Conservation (phyloP, 2,113 vertebrate genomes). For the Gracilinanus agilis region DNA sequence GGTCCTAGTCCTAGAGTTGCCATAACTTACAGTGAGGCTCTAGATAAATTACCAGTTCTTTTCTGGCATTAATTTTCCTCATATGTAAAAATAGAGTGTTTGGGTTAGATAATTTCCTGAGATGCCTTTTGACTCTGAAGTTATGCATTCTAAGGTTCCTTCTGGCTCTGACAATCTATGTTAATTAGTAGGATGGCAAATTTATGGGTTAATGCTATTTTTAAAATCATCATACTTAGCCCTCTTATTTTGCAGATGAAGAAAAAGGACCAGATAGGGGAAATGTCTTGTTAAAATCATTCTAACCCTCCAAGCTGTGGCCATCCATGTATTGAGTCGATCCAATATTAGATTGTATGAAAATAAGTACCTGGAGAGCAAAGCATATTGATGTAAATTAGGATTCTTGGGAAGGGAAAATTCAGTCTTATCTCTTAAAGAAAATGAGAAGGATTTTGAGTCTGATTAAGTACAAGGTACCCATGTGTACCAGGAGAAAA, state of each 20-base stretch:
- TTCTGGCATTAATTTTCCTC: neutral
- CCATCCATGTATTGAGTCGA: neutral
- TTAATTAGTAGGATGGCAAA: neutral
- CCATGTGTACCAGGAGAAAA: slow-evolving; percentile 19
- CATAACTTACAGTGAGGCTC: neutral
- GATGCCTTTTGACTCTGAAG: neutral
- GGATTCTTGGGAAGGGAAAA: neutral
- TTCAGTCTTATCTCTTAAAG: neutral
- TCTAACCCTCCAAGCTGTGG: neutral
- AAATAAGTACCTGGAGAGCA: neutral
- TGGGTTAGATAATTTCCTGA: neutral
- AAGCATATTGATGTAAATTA: neutral
- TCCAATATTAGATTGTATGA: neutral
- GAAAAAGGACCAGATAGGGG: neutral
- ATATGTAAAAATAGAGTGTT: neutral
- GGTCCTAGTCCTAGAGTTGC: neutral
- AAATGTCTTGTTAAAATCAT: too few species aligned
- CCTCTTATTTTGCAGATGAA: neutral
- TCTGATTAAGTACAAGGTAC: slow-evolving; percentile 37
- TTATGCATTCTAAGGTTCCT: neutral
- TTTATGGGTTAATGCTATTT: neutral
- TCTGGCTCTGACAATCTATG: neutral
- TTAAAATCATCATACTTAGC: neutral
- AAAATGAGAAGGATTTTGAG: slow-evolving; percentile 5
- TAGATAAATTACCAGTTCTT: neutral